Base-by-base conservation (phyloP, 2,888 invertebrate genomes). In the Marasmarcha lunaedactyla region DNA sequence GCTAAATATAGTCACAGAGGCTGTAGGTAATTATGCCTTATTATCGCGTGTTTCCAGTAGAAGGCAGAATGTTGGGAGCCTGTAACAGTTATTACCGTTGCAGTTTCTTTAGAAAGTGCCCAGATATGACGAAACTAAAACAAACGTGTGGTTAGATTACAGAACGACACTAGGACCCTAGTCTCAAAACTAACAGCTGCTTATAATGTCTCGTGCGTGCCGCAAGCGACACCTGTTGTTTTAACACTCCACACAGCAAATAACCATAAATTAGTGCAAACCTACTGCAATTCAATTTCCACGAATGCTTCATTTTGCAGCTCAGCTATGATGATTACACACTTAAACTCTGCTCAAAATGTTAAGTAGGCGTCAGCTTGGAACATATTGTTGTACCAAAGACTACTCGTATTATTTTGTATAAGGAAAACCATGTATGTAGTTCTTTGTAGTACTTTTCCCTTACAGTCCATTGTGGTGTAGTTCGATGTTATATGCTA, bases 1-100 rank as follows among this genome's bases (percentile, higher is more conserved):
- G 74, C 83, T 83, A 83, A 79, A 83, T 81, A 81, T 83, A 83
- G 83, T 59, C 69, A 70, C 74, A 63, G 69, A 64, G 71, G 69
- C 72, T 67, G 71, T 70, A 61, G 60, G 71, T 73, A 81, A 81
- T 83, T 81, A 79, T 65, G 71, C 71, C 78, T 76, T 71, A 83
- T 81, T 83, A 81, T 79, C 73, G 77, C 79, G 71, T 72, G 72
- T 77, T 78, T 76, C 72, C 74, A 76, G 67, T 73, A 73, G 74
- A 78, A 73, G 77, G 64, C 59, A 53, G 51, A 64, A 60, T 56
- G 59, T 65, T 61, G 65, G 65, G 70, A 63, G 60, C 59, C 55
- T 57, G 61, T 58, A 54, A 53, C 59, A 62, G 63, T 65, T 69
- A 69, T 68, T 69, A 68, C 60, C 57, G 59, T 59, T 63, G 69